Evolutionary conservation across 2,113 vertebrate genomes (phyloP), one percentile per base, ranked within the genome.

Genomic region (Scolopax mira): DNA sequence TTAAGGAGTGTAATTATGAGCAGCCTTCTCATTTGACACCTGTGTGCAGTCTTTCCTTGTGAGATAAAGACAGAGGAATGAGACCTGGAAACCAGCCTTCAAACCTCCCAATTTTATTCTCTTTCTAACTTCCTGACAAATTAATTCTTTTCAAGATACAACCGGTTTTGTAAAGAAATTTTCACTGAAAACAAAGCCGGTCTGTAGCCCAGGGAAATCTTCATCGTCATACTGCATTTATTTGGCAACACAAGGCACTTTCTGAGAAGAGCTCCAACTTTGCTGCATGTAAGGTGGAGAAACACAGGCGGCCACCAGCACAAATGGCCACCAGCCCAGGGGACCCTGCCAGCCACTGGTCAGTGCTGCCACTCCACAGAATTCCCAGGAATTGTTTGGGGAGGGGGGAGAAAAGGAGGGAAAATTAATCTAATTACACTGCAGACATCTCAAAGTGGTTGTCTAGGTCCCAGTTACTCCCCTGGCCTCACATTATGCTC

Each of bases 1-100:
- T 97, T 96, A 97, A 96, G 85, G 93, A 97, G 86, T 88, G 82
- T 92, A 93, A 97, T 97, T 97, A 97, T 96, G 91, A 95, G 78
- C 89, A 96, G 88, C 71, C 90, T 88, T 97, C 94, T 96, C 95
- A 23, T 96, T 94, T 97, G 95, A 96, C 97, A 97, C 93, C 92
- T 92, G 93, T 79, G 69, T 79, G 85, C 91, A 93, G 96, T 64
- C 92, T 97, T 94, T 92, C 46, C 75, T 66, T 67, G 58, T n/a
- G 92, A 94, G 94, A 91, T 89, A 96, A 92, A 89, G 79, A 16
- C 69, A 67, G 90, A 91, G 85, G 62, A 90, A 93, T 83, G 88
- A 84, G 90, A 49, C 41, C 70, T 81, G 85, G 65, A 94, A 97
- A 49, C 44, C 71, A 89, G 92, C 88, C 46, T 93, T 89, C 88